A percentile compares a stretch with the other conserved stretches of the same genome.
Conservation (phyloP, 2,888 invertebrate species). For the Julus scanicus region DNA sequence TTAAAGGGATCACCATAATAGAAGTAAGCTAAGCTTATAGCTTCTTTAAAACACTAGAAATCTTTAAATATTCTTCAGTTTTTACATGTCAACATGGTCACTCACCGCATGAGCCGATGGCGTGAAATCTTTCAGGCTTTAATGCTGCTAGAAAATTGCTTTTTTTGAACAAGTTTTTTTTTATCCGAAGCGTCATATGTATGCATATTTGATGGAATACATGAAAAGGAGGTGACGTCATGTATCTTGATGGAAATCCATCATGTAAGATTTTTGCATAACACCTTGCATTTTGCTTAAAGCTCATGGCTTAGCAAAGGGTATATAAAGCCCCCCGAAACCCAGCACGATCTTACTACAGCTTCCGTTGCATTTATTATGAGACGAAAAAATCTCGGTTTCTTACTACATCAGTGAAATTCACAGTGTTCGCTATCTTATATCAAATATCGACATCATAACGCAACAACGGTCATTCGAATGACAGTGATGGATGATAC, state of each 20-base stretch:
- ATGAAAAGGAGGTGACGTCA: conserved; percentile 34
- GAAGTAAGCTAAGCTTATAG: neutral
- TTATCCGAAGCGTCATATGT: neutral
- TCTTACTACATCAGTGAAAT: neutral
- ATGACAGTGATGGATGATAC: conserved; percentile 55
- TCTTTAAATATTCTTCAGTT: neutral
- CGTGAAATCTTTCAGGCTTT: neutral
- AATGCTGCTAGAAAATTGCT: conserved; percentile 1
- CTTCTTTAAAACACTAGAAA: neutral
- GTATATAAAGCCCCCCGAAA: neutral
- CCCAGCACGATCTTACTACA: neutral
- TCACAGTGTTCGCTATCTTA: conserved; percentile 10
- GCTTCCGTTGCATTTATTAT: conserved; percentile 43
- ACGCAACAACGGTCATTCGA: conserved; percentile 55
- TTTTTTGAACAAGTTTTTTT: neutral
- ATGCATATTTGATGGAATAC: neutral
- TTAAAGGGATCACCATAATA: neutral
- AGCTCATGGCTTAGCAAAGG: conserved; percentile 6
- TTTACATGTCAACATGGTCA: neutral
- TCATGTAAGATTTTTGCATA: conserved; percentile 46
- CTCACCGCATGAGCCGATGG: neutral
- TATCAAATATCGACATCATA: conserved; percentile 51
- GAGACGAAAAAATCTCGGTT: conserved; percentile 15
- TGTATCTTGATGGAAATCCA: conserved; percentile 42
- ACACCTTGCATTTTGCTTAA: conserved; percentile 46